A percentile compares a stretch with the other conserved stretches of the same genome.
Conservation (phyloP, 2,113 vertebrate species). For the Prochilodus magdalenae region DNA sequence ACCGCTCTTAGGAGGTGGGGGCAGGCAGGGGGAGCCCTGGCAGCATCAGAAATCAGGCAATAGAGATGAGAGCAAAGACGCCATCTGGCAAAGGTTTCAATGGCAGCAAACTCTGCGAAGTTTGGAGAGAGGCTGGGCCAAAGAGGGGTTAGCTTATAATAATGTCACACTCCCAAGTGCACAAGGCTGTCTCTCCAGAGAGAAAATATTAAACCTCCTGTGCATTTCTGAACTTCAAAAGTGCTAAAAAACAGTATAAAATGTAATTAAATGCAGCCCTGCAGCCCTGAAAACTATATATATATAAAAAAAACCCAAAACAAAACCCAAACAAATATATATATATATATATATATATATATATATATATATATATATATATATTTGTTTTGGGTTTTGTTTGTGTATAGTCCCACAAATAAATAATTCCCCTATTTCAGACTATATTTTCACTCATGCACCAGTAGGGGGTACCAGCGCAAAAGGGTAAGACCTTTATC, state of each 20-base stretch:
- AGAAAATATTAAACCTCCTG: background rate
- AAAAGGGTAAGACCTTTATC: slow-evolving; percentile 20
- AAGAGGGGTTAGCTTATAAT: slow-evolving; percentile 50
- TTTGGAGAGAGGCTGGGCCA: slow-evolving; percentile 35
- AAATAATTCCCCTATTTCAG: background rate
- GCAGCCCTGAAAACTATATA: too few relatives aligned
- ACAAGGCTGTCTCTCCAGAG: slow-evolving; percentile 21
- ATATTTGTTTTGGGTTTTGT: too few relatives aligned
- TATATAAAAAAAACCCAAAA: too few relatives aligned
- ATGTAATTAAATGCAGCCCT: background rate
- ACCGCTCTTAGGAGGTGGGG: slow-evolving; percentile 58
- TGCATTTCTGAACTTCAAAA: background rate
- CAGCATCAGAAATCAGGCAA: slow-evolving; percentile 47
- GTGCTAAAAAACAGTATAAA: background rate
- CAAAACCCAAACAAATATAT: too few relatives aligned
- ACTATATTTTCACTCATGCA: slow-evolving; percentile 21
- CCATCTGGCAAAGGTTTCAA: slow-evolving; percentile 65
- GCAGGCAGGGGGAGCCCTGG: slow-evolving; percentile 42
- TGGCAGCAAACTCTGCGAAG: slow-evolving; percentile 37
- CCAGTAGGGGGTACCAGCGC: slow-evolving; percentile 56
- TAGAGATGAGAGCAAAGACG: slow-evolving; percentile 51
- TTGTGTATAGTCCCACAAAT: too few relatives aligned
- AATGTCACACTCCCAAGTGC: slow-evolving; percentile 56
- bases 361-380: too few relatives aligned
- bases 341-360: too few relatives aligned